A percentile compares a stretch with the other conserved stretches of the same genome.
These are phyloP conservation scores for Patiria miniata DNA, from an alignment of 35 echinoderm and acorn worm genomes.

Conservation along the genomic window DNA sequence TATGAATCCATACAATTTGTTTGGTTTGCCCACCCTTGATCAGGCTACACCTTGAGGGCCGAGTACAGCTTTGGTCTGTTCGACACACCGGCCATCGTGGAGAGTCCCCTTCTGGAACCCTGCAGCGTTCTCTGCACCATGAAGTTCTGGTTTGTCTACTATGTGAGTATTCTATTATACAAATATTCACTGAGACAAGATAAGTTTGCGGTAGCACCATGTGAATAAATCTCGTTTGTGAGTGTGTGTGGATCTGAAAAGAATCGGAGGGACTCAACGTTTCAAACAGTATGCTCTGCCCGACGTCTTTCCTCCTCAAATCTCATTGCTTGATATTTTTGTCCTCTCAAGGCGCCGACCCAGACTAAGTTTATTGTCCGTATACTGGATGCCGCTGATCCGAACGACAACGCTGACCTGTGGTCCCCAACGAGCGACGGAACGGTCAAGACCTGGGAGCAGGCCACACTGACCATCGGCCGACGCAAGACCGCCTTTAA, in stretches of 20 bases:
- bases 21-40: no score
- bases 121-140: constrained; percentile 52
- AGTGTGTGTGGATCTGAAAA: no score
- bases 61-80: constrained; percentile 74
- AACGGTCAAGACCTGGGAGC: neutral
- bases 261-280: no score
- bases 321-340: no score
- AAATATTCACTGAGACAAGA: no score
- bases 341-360: neutral
- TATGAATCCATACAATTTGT: no score
- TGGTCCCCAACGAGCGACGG: neutral
- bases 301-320: no score
- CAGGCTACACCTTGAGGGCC: constrained; percentile 76
- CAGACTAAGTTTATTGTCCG: neutral
- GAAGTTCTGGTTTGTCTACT: constrained; percentile 75
- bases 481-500: constrained; percentile 5
- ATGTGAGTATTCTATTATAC: neutral
- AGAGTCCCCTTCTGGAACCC: constrained; percentile 53
- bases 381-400: neutral
- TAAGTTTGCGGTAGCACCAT: no score
- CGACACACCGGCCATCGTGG: constrained; percentile 48
- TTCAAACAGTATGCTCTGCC: no score
- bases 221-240: no score
- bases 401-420: neutral
- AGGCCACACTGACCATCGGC: neutral